These are phyloP conservation scores for Salpingus planirostris DNA, from an alignment of 2,888 invertebrate genomes.

Conservation along the genomic window DNA sequence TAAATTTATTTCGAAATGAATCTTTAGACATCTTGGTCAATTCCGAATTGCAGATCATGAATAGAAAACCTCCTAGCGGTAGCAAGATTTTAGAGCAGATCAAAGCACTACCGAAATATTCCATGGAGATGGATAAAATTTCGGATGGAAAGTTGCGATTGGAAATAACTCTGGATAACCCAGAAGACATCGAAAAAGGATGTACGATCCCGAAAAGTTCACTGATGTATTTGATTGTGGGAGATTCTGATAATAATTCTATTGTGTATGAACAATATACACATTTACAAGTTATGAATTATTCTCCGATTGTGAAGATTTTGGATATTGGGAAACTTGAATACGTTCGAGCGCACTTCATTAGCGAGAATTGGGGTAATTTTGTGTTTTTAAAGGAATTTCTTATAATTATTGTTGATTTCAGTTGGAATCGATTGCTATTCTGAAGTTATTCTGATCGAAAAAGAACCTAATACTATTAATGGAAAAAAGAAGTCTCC, in stretches of 20 bases:
- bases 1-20: background rate
- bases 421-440: background rate
- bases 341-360: constrained; percentile 46
- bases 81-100: constrained; percentile 56
- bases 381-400: constrained; percentile 3
- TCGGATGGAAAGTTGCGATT: constrained; percentile 14
- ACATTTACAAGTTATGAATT: too few relatives aligned
- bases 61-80: constrained; percentile 65
- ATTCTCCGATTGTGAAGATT: constrained; percentile 32
- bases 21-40: background rate
- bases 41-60: constrained; percentile 50
- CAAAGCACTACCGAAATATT: constrained; percentile 54
- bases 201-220: constrained; percentile 47
- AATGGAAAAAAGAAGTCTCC: background rate
- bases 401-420: background rate
- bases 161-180: constrained; percentile 39
- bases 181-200: constrained; percentile 40
- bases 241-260: too few relatives aligned
- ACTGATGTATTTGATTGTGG: constrained; percentile 40
- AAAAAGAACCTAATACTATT: background rate
- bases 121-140: constrained; percentile 37
- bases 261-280: too few relatives aligned
- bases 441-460: background rate
- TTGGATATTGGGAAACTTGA: constrained; percentile 42
- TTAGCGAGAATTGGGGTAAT: constrained; percentile 52